Evolutionary conservation across 2,797 vertebrate species (phyloP).

Genomic region (Aythya fuligula): DNA sequence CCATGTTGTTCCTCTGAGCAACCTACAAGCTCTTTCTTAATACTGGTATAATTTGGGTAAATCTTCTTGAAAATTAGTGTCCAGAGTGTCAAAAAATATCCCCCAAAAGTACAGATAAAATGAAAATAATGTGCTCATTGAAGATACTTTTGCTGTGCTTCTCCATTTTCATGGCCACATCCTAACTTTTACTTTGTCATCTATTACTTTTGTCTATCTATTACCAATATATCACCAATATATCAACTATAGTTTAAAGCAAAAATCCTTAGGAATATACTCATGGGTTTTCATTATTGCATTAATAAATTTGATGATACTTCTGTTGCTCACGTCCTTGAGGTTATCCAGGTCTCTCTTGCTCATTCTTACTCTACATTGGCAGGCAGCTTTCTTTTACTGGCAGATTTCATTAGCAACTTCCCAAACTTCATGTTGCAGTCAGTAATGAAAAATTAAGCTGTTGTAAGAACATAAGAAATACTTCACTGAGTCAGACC

Average conservation of each 20-base stretch:
- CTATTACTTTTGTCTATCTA: not conserved
- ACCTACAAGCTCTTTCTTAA: not conserved
- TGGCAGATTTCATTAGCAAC: not conserved
- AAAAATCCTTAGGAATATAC: not conserved
- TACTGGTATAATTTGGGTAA: not conserved
- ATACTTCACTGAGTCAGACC: not conserved
- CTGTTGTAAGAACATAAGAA: not conserved
- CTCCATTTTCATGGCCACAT: not conserved
- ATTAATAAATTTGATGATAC: not conserved
- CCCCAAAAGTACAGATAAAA: not conserved
- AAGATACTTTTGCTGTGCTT: not conserved
- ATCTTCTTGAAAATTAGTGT: not conserved
- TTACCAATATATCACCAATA: not conserved
- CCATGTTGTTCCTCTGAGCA: not conserved
- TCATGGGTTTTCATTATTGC: constrained; percentile 1
- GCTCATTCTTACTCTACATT: not conserved
- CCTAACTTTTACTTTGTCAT: too few species aligned
- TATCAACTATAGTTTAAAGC: not conserved
- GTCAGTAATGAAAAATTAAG: not conserved
- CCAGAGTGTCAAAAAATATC: not conserved
- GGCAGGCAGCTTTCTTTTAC: not conserved
- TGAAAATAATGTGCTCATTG: not conserved
- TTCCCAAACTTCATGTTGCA: not conserved
- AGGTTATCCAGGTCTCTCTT: not conserved
- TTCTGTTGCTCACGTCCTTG: not conserved